These are phyloP conservation scores for Camponotus fellah DNA, from an alignment of 2,888 invertebrate genomes.

Conservation along the genomic window DNA sequence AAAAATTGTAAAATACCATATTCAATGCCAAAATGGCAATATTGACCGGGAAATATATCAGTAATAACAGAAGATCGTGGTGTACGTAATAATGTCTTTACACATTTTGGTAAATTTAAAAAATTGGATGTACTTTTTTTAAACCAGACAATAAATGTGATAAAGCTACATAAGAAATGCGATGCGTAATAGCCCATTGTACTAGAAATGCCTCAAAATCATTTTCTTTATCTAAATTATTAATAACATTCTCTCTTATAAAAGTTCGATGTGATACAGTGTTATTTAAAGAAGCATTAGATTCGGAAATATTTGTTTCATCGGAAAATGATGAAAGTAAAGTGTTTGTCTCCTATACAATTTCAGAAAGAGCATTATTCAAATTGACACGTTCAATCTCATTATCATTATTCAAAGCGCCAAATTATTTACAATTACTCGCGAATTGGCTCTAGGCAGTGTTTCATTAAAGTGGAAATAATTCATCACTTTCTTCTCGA, in stretches of 20 bases:
- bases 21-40: conserved; percentile 17
- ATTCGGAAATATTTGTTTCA: neutral
- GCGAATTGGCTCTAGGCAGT: neutral
- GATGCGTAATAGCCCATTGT: conserved; percentile 10
- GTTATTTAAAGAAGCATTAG: neutral
- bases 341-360: neutral
- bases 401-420: neutral
- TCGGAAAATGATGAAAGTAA: neutral
- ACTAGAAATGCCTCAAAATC: neutral
- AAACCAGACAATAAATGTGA: conserved; percentile 7
- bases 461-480: neutral
- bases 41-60: conserved; percentile 6
- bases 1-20: neutral
- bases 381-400: neutral
- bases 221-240: neutral
- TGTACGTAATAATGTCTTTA: conserved; percentile 10
- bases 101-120: conserved; percentile 7
- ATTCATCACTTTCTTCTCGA: neutral
- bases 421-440: neutral
- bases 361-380: neutral
- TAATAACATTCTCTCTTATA: neutral
- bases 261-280: neutral
- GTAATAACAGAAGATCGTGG: conserved; percentile 1
- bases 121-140: neutral
- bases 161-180: conserved; percentile 13